Percentiles rank a stretch among this genome's conserved stretches.
Evolutionary conservation across 1,140 invertebrate genomes (phyloP).

Genomic region (Oreohelix idahoensis): DNA sequence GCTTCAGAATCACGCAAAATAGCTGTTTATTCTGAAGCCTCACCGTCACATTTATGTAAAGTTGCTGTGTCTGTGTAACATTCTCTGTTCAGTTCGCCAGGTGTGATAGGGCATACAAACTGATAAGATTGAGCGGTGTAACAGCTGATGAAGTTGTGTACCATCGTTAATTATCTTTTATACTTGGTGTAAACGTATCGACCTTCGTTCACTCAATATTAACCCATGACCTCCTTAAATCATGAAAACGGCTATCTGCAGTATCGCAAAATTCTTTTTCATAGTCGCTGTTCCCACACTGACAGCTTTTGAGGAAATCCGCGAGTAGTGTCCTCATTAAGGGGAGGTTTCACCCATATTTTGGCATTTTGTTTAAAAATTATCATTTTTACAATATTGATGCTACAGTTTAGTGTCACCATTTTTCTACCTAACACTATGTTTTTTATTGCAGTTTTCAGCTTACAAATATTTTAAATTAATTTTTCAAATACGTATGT

Average conservation of each 20-base stretch:
- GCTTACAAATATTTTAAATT: no score
- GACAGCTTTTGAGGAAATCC: no score
- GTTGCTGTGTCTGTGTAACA: background rate
- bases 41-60: background rate
- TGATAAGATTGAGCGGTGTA: slow-evolving; percentile 13
- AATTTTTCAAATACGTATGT: no score
- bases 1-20: background rate
- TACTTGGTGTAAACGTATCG: background rate
- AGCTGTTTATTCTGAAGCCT: background rate
- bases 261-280: background rate
- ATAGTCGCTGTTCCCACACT: no score
- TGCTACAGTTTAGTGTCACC: no score
- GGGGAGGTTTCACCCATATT: no score
- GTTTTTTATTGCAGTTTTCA: no score
- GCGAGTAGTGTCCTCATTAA: no score
- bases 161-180: background rate
- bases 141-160: slow-evolving; percentile 4
- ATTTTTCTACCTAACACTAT: no score
- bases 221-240: slow-evolving; percentile 1
- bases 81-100: slow-evolving; percentile 28
- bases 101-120: background rate
- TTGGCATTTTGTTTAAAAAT: no score
- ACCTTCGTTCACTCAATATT: background rate
- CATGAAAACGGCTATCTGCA: background rate
- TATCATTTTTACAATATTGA: no score